Percentiles rank a stretch among this genome's conserved stretches.
These are phyloP conservation scores for Nephotettix cincticeps DNA, from an alignment of 1,140 invertebrate genomes.

Conservation along the genomic window DNA sequence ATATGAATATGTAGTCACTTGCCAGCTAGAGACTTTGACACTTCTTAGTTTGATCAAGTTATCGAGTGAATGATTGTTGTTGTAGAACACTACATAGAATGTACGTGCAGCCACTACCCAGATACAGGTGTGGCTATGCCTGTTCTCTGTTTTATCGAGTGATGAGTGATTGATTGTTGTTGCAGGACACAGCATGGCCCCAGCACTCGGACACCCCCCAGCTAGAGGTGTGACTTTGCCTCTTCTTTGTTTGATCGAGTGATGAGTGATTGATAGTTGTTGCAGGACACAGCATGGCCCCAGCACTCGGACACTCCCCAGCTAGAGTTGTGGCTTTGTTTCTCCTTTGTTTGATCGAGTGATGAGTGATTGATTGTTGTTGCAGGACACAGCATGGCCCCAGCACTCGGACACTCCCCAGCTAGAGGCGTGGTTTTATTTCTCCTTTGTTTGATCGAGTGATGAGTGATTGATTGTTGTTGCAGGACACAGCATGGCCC, in stretches of 20 bases:
- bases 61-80: too few species aligned
- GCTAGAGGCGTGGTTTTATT: slow-evolving; percentile 72
- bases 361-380: too few species aligned
- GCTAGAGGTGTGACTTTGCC: slow-evolving; percentile 72
- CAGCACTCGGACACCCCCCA: slow-evolving; percentile 72
- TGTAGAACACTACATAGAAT: slow-evolving; percentile 77
- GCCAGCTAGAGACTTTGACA: slow-evolving; percentile 71
- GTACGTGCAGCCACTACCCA: slow-evolving; percentile 72
- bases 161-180: slow-evolving; percentile 23
- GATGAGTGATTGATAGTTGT: too few species aligned
- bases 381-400: slow-evolving; percentile 78
- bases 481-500: slow-evolving; percentile 78
- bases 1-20: slow-evolving; percentile 70
- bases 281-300: slow-evolving; percentile 78
- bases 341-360: too few species aligned
- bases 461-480: too few species aligned
- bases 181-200: slow-evolving; percentile 78
- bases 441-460: slow-evolving; percentile 51
- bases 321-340: slow-evolving; percentile 72
- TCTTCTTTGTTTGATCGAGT: too few species aligned
- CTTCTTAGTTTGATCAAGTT: slow-evolving; percentile 56
- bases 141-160: slow-evolving; percentile 56
- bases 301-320: slow-evolving; percentile 72
- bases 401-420: slow-evolving; percentile 72
- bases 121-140: slow-evolving; percentile 72